Evolutionary conservation across 2,888 invertebrate species (phyloP).

Genomic region (Pemphredon lugubris): DNA sequence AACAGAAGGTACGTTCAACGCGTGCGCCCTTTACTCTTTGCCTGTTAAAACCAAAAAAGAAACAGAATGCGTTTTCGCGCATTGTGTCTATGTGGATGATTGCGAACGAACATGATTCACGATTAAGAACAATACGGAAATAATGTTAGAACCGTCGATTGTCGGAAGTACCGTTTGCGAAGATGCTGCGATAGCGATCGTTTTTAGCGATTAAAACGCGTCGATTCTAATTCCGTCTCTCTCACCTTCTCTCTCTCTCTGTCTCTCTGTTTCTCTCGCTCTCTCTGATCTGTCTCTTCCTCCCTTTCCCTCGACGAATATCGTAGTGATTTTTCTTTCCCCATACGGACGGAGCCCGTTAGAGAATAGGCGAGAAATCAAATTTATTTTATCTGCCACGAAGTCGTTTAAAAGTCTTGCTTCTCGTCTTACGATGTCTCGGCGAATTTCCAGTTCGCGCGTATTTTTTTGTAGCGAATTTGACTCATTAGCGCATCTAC

Average conservation of each 20-base stretch:
- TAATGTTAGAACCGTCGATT: conserved; percentile 51
- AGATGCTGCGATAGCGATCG: conserved; percentile 52
- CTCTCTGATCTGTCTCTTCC: too few species aligned
- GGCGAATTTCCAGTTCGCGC: too few species aligned
- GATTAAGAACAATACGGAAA: conserved; percentile 36
- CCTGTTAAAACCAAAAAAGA: conserved; percentile 50
- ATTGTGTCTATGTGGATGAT: conserved; percentile 37
- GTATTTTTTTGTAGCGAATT: too few species aligned
- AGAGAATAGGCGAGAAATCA: conserved; percentile 6
- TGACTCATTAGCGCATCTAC: too few species aligned
- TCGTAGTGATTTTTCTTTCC: conserved; percentile 7
- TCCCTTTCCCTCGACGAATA: conserved; percentile 17
- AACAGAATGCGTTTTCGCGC: conserved; percentile 42
- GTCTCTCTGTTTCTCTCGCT: too few species aligned
- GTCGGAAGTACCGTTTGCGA: conserved; percentile 52
- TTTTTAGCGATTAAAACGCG: conserved; percentile 54
- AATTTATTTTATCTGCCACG: neutral
- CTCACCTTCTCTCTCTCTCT: too few species aligned
- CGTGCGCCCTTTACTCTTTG: conserved; percentile 68
- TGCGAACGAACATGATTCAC: conserved; percentile 54
- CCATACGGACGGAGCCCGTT: neutral
- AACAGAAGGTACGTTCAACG: conserved; percentile 78
- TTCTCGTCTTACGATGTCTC: neutral
- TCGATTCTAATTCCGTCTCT: conserved; percentile 64
- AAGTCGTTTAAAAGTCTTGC: neutral